These are phyloP conservation scores for Eugnorisma glareosa DNA, from an alignment of 2,888 invertebrate species.

Conservation along the genomic window DNA sequence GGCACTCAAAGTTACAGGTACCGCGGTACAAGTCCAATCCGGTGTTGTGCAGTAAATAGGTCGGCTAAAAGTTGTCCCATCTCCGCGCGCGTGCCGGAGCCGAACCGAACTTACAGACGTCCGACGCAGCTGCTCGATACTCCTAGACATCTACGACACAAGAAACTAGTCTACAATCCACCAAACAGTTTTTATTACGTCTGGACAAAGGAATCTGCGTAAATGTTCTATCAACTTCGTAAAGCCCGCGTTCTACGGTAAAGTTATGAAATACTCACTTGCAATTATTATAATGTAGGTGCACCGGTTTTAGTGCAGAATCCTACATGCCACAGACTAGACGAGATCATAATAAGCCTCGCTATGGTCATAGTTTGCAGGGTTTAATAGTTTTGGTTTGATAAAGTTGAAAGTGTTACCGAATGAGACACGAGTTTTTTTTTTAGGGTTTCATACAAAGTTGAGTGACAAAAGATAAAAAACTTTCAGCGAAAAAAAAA, in stretches of 20 bases:
- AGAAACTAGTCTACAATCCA: conserved; percentile 57
- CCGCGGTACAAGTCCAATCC: conserved; percentile 67
- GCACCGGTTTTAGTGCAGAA: conserved; percentile 38
- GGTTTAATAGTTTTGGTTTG: conserved; percentile 12
- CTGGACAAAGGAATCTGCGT: conserved; percentile 38
- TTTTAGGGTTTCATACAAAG: neutral
- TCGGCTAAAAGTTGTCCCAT: conserved; percentile 75
- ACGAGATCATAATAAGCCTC: conserved; percentile 41
- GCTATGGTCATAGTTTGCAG: conserved; percentile 30
- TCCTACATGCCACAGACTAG: conserved; percentile 44
- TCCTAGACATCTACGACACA: conserved; percentile 60
- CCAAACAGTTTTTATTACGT: conserved; percentile 50
- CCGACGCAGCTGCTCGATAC: conserved; percentile 67
- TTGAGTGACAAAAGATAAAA: neutral
- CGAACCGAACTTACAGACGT: conserved; percentile 71
- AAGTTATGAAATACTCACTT: conserved; percentile 33
- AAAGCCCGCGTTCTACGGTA: conserved; percentile 1
- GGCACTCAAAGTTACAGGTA: conserved; percentile 70
- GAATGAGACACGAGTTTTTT: neutral
- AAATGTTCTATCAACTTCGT: conserved; percentile 27
- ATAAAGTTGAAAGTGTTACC: neutral
- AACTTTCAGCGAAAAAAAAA: no score
- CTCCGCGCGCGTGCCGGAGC: conserved; percentile 67
- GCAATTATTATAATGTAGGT: conserved; percentile 25
- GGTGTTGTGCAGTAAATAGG: conserved; percentile 75